Percentiles rank a stretch among this genome's conserved stretches.
Conservation (phyloP, 2,797 vertebrate species). For the Coracias cyanogaster region DNA sequence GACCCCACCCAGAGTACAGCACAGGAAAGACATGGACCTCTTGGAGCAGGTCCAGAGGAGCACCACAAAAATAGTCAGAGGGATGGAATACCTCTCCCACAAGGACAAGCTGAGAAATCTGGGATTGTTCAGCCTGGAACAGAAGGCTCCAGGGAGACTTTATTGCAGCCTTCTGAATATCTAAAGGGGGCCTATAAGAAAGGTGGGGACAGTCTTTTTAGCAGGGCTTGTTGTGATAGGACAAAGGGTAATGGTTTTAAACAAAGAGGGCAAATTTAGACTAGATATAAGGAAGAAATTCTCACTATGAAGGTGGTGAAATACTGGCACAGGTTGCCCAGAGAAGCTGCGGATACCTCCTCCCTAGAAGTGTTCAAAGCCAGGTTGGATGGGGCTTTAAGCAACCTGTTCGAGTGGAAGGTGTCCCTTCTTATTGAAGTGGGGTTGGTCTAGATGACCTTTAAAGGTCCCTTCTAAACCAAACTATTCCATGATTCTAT, state of each 20-base stretch:
- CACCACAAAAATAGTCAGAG: not conserved
- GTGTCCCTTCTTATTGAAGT: not conserved
- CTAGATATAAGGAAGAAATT: not conserved
- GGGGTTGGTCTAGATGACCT: not conserved
- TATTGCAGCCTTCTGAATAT: rapidly evolving
- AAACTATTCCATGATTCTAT: not conserved
- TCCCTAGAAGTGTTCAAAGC: not conserved
- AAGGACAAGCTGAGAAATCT: not conserved
- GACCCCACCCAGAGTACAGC: not conserved
- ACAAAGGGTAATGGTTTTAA: not conserved
- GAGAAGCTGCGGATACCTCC: too few species aligned
- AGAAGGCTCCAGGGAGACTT: not conserved
- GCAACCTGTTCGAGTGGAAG: not conserved
- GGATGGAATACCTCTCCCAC: rapidly evolving
- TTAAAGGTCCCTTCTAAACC: not conserved
- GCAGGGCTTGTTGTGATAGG: rapidly evolving
- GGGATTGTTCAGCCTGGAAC: not conserved
- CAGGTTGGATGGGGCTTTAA: not conserved
- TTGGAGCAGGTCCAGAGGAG: rapidly evolving
- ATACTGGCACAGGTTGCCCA: not conserved
- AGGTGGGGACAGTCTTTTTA: not conserved
- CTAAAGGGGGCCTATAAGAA: not conserved
- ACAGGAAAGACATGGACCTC: not conserved
- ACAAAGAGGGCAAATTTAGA: not conserved
- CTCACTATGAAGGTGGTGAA: not conserved